These are phyloP conservation scores for Eulithis prunata DNA, from an alignment of 2,888 invertebrate species.

Conservation along the genomic window DNA sequence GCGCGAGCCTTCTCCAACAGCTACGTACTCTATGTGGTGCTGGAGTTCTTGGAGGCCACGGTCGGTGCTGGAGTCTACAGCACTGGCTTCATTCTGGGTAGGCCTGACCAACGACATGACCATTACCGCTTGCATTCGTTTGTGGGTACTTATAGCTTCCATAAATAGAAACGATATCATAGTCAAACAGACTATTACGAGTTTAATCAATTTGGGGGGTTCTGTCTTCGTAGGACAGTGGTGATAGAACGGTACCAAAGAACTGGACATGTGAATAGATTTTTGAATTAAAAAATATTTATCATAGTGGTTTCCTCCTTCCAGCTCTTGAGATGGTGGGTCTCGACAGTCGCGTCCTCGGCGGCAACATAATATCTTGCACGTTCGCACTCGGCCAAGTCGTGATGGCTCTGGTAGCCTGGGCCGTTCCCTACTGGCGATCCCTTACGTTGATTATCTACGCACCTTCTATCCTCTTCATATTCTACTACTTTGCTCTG, in stretches of 20 bases:
- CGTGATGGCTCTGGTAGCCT: conserved; percentile 85
- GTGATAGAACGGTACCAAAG: too few species aligned
- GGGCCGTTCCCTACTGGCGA: conserved; percentile 87
- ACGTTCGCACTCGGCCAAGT: conserved; percentile 88
- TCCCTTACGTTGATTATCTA: conserved; percentile 85
- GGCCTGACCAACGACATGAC: background rate
- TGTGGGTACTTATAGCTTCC: too few species aligned
- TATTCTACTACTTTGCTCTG: conserved; percentile 85
- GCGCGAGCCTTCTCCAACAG: conserved; percentile 59
- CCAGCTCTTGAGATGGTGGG: conserved; percentile 89
- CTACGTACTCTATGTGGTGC: conserved; percentile 62
- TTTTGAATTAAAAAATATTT: too few species aligned
- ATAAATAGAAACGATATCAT: too few species aligned
- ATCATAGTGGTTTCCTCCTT: conserved; percentile 33
- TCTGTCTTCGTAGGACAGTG: too few species aligned
- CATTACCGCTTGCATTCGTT: too few species aligned
- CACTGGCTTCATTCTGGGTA: conserved; percentile 80
- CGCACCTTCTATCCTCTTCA: conserved; percentile 85
- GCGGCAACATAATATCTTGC: conserved; percentile 86
- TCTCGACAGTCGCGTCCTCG: conserved; percentile 86
- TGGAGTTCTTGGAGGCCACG: conserved; percentile 70
- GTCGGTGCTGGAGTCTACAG: conserved; percentile 72
- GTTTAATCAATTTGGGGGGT: too few species aligned
- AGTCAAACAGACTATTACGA: too few species aligned
- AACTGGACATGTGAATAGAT: too few species aligned